Evolutionary conservation across 1,140 invertebrate genomes (phyloP), one percentile per base, ranked within the genome.

Genomic region (Camponotus vicinus): DNA sequence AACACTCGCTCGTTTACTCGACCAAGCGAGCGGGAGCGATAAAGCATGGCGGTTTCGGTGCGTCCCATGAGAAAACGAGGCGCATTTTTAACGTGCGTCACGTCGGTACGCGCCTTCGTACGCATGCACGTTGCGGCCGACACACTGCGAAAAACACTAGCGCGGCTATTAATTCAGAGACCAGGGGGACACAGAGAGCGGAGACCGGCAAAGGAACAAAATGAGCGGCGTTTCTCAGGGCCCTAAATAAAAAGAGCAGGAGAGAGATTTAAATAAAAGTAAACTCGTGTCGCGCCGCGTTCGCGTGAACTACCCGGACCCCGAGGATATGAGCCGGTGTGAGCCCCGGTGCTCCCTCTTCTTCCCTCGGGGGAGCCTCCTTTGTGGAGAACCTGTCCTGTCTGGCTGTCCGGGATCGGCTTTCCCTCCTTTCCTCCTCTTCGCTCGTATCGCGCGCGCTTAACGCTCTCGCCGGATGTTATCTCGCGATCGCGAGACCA

Each of bases 251-350:
- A 95, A 95, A 92, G 92, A 93, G 70, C 59, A 80, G 69, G 70
- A 94, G 90, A 91, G 93, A 93, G 93, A 92, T 94, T 95, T 95
- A 94, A 94, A 95, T 95, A 95, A 95, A 95, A 95, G 93, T 95
- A 94, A 95, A 95, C 92, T 94, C 93, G 93, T 95, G 94, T 95
- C 92, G 93, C 85, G 93, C 79, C 75, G 71, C 49, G 78, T 32
- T 37, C 79, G 69, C 79, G 79, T 85, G 79, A 85, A 71, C 88
- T 85, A 87, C 79, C 85, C 88, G 40, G 40, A 15, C 37, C 70
- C 55, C 79, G 55, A 75, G 52, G 57, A 83, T 83, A 83, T 75
- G 79, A 83, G 55, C 55, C 42, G 42, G 64, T 13, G 64, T 49
- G 37, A 40, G n/a, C 78, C 49, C 37, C 49, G n/a, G 66, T 9